Percentiles rank a stretch among this genome's conserved stretches.
phyloP scores from a whole-genome alignment of 2,797 vertebrate species.

The Spea hammondii region DNA sequence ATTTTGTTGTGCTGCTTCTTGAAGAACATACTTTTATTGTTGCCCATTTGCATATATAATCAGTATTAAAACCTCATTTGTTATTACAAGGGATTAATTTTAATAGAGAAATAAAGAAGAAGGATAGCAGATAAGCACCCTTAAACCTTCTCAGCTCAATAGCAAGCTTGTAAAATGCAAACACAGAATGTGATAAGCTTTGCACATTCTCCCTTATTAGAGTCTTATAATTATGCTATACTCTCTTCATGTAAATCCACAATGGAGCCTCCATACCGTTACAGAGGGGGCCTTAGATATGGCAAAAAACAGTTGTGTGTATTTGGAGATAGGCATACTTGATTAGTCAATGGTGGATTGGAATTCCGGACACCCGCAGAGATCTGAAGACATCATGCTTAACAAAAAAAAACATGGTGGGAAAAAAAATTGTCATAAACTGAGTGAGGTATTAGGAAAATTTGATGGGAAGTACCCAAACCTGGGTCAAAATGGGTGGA shows the following conservation, averaged over 20 bases:
- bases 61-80: constrained; percentile 58
- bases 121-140: constrained; percentile 61
- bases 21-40: constrained; percentile 51
- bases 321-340: too few relatives aligned
- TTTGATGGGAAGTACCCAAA: too few relatives aligned
- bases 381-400: too few relatives aligned
- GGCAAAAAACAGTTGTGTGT: too few relatives aligned
- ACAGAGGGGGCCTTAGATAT: not conserved
- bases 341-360: too few relatives aligned
- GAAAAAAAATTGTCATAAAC: too few relatives aligned
- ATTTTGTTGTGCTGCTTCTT: constrained; percentile 51
- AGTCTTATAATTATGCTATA: constrained; percentile 48
- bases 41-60: constrained; percentile 61
- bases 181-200: constrained; percentile 54
- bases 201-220: constrained; percentile 47
- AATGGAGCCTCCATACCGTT: not conserved
- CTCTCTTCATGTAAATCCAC: constrained; percentile 2
- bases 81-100: constrained; percentile 68
- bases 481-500: too few relatives aligned
- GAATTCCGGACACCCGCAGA: too few relatives aligned
- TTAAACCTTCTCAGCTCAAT: constrained; percentile 62
- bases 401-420: too few relatives aligned
- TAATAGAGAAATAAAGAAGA: constrained; percentile 61
- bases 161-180: constrained; percentile 56
- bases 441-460: too few relatives aligned